Evolutionary conservation across 2,797 vertebrate species (phyloP).

Genomic region (Sebastes ruberrimus): DNA sequence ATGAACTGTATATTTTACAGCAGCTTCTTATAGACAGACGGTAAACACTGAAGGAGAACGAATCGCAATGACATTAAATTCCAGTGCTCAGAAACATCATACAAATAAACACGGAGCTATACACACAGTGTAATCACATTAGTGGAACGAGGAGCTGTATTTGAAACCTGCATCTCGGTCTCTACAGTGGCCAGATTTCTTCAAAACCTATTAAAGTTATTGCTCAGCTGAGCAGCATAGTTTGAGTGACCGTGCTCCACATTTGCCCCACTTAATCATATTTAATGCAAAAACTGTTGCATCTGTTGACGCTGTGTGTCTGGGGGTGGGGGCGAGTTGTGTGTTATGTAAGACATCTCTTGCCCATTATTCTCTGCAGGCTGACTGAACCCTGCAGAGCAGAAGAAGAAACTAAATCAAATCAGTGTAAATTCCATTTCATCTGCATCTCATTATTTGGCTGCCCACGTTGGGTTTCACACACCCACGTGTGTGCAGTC

Average conservation of each 20-base stretch:
- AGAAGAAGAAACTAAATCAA: slow-evolving; percentile 62
- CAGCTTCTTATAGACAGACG: neutral
- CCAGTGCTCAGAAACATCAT: neutral
- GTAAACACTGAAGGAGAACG: neutral
- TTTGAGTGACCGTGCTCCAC: slow-evolving; percentile 31
- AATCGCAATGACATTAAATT: neutral
- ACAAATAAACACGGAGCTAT: neutral
- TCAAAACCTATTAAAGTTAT: slow-evolving; percentile 46
- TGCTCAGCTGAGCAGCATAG: slow-evolving; percentile 21
- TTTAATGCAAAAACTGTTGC: slow-evolving; percentile 63
- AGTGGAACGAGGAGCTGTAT: slow-evolving; percentile 12
- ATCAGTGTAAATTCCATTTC: slow-evolving; percentile 61
- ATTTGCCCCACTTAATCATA: slow-evolving; percentile 59
- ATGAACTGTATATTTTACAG: neutral
- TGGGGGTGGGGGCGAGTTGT: neutral
- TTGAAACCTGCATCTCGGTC: slow-evolving; percentile 22
- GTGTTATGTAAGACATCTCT: slow-evolving; percentile 68
- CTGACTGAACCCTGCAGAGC: slow-evolving; percentile 64
- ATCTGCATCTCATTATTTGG: slow-evolving; percentile 36
- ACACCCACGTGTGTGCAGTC: neutral
- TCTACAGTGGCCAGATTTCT: slow-evolving; percentile 30
- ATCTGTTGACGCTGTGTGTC: slow-evolving; percentile 44
- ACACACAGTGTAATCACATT: neutral
- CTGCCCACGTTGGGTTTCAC: slow-evolving; percentile 1
- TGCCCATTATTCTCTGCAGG: slow-evolving; percentile 71